Evolutionary conservation across 2,113 vertebrate genomes (phyloP), one percentile per base, ranked within the genome.

Genomic region (Columba janthina): DNA sequence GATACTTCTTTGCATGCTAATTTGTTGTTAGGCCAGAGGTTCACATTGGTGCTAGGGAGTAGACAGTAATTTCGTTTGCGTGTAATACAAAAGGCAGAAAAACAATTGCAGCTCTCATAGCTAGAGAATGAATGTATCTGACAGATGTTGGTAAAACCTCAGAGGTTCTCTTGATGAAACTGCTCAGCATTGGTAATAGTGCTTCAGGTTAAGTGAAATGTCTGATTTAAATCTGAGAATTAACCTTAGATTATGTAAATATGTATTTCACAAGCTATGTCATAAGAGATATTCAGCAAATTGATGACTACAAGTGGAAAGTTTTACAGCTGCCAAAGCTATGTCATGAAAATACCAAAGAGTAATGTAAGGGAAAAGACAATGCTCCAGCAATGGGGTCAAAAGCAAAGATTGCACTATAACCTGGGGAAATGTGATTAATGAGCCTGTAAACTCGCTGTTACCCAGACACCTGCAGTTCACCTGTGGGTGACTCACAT

Each of bases 321-420:
- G 89, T 90, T 93, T 91, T 73, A 44, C 54, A 96, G 97, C 97
- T 97, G 97, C 97, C 97, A 98, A 98, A 98, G 97, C 96, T 97
- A 91, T 79, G 81, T 34, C 86, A 91, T 81, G 94, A 96, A 96
- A 96, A 98, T 98, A 97, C 97, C 96, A 97, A 98, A 98, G 97
- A 97, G 86, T 91, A 97, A 97, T 69, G 58, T 51, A 93, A 93
- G 77, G 90, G 84, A 72, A 87, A 90, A 84, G 80, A 64, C 13
- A 93, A 57, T 42, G 84, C 87, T 85, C 73, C 96, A 96, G 87
- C 54, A 72, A 84, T 64, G 77, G 94, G 83, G 82, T 85, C 82
- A 94, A 88, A 95, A 95, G 60, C 64, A 84, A 77, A 84, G 85
- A 60, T 92, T 95, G 87, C 91, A 96, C 75, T 91, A 88, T 92